These are phyloP conservation scores for Phoenicopterus ruber DNA, from an alignment of 2,113 vertebrate genomes.

Conservation along the genomic window DNA sequence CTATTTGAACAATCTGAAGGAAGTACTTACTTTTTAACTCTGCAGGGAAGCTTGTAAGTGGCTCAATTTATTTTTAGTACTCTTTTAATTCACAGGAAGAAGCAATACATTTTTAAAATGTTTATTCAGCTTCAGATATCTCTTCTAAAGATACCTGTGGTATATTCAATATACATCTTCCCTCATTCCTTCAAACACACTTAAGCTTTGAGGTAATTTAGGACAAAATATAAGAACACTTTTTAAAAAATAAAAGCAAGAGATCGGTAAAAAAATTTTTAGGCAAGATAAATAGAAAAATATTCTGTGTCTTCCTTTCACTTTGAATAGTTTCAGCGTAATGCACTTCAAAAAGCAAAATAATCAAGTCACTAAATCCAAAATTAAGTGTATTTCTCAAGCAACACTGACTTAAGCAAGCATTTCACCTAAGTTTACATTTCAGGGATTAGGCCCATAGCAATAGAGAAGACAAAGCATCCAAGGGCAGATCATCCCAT, in stretches of 20 bases:
- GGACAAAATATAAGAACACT: constrained; percentile 2
- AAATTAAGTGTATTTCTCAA: neutral
- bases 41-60: neutral
- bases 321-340: constrained; percentile 26
- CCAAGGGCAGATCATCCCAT: neutral
- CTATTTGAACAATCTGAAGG: neutral
- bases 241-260: constrained; percentile 18
- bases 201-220: constrained; percentile 63
- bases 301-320: constrained; percentile 37
- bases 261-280: constrained; percentile 34
- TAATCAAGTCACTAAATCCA: constrained; percentile 18
- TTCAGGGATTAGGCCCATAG: neutral
- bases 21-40: neutral
- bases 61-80: neutral
- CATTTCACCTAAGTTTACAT: neutral
- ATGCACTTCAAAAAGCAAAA: constrained; percentile 53
- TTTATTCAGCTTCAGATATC: constrained; percentile 64
- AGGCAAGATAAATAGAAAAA: constrained; percentile 72
- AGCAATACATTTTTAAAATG: constrained; percentile 45
- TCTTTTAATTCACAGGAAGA: constrained; percentile 33
- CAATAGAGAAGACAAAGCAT: neutral
- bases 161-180: constrained; percentile 10
- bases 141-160: constrained; percentile 42
- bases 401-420: neutral
- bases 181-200: constrained; percentile 51